Evolutionary conservation across 37 sponge, comb jelly and placozoan species (phyloP), one percentile per base, ranked within the genome.

Genomic region (Crambe crambe): DNA sequence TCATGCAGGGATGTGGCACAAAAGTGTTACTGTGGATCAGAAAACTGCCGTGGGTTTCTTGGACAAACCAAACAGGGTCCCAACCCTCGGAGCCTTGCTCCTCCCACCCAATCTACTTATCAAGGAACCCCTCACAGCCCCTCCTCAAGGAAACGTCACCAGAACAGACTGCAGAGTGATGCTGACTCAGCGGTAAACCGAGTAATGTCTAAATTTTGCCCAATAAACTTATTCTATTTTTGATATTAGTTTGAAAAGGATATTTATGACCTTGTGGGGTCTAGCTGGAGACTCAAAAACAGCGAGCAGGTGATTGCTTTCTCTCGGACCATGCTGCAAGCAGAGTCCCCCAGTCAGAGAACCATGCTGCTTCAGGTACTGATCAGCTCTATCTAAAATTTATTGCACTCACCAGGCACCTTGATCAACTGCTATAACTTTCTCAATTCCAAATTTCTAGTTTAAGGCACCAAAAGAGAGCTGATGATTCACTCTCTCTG

Each of bases 1-100:
- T 51, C 15, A 15, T 15, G 54, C 54, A 51, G 54, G 37, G 88
- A 92, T 40, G 82, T 74, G 12, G 97, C 88, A 37, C 99, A 98
- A 80, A 91, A 91, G 80, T 98, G 99, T 74, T 98, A 87, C 67
- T 98, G 99, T 92, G 99, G 96, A 18, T 73, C 89, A 80, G 82
- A 76, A 36, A 93, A 89, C 56, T 98, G 99, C 74, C 58, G 99
- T 51, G 94, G 96, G 9, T 80, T 81, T 83, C 74, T 98, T 18
- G 99, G 99, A 21, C 93, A 74, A 17, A 83, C 83, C 22, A 92
- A 95, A 58, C 80, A 79, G 70, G 38, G 51, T 27, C 32, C 70
- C 22, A 1, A 17, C n/a, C 35, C 68, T 37, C 3, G 2, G 1
- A 31, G 47, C 42, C 34, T 41, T 31, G 27, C 2, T 32, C 18